phyloP scores from a whole-genome alignment of 2,113 vertebrate species.

The Podarcis raffonei region DNA sequence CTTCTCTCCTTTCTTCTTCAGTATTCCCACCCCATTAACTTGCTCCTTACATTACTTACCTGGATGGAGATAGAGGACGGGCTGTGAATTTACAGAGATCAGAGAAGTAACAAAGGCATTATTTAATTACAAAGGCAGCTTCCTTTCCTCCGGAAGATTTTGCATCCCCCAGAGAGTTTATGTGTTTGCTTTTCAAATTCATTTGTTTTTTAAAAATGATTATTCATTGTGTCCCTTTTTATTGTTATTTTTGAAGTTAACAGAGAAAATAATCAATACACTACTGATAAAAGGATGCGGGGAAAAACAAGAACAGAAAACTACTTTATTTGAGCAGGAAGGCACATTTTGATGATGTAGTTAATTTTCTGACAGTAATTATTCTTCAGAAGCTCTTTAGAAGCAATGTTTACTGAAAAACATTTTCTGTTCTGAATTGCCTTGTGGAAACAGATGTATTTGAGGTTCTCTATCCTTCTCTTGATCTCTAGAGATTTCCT shows the following conservation, averaged over 20 bases:
- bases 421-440: background rate
- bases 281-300: background rate
- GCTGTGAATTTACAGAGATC: background rate
- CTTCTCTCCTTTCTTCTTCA: too few species aligned
- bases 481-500: background rate
- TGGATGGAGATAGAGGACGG: background rate
- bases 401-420: background rate
- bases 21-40: too few species aligned
- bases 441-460: background rate
- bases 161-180: background rate
- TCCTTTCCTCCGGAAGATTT: background rate
- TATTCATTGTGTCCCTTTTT: background rate
- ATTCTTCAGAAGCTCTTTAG: background rate
- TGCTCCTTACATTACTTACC: background rate
- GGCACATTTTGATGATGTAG: background rate
- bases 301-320: accelerated
- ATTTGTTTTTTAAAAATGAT: background rate
- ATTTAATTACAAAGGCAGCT: background rate
- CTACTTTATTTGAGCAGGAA: background rate
- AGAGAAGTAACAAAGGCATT: background rate
- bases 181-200: background rate
- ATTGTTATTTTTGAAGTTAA: background rate
- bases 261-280: background rate
- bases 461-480: background rate
- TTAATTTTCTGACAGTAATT: background rate